phyloP scores from a whole-genome alignment of 2,797 vertebrate genomes.

The Streptopelia turtur region DNA sequence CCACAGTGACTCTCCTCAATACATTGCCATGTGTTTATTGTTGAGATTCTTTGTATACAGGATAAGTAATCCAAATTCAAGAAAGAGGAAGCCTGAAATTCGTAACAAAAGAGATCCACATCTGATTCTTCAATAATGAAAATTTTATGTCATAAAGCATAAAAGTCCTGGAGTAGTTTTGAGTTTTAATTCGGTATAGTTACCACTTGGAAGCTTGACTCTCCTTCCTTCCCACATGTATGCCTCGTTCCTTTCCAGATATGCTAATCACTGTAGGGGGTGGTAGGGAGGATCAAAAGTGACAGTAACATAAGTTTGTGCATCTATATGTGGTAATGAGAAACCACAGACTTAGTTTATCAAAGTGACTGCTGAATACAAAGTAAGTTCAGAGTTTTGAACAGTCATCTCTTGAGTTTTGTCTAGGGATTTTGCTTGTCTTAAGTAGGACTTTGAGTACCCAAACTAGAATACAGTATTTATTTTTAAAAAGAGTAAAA shows the following conservation, averaged over 20 bases:
- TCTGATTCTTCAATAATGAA: background rate
- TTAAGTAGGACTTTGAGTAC: constrained; percentile 40
- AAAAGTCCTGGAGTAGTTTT: background rate
- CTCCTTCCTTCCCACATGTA: background rate
- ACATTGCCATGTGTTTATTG: background rate
- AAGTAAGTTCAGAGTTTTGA: background rate
- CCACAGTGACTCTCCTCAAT: background rate
- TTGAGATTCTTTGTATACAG: background rate
- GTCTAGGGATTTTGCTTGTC: constrained; percentile 56
- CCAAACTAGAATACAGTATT: background rate
- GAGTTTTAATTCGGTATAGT: background rate
- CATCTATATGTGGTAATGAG: constrained; percentile 55
- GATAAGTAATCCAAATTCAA: background rate
- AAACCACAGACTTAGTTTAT: constrained; percentile 65
- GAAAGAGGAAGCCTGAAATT: background rate
- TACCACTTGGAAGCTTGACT: background rate
- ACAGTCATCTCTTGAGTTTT: constrained; percentile 51
- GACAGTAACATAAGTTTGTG: constrained; percentile 51
- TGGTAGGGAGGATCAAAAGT: constrained; percentile 22
- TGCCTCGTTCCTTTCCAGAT: background rate
- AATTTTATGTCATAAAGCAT: background rate
- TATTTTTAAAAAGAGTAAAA: background rate
- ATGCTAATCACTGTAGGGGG: background rate
- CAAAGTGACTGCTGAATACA: constrained; percentile 10
- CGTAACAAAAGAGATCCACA: background rate